Base-by-base conservation (phyloP, 2,797 vertebrate genomes). In the Platyrinchus mystaceus region DNA sequence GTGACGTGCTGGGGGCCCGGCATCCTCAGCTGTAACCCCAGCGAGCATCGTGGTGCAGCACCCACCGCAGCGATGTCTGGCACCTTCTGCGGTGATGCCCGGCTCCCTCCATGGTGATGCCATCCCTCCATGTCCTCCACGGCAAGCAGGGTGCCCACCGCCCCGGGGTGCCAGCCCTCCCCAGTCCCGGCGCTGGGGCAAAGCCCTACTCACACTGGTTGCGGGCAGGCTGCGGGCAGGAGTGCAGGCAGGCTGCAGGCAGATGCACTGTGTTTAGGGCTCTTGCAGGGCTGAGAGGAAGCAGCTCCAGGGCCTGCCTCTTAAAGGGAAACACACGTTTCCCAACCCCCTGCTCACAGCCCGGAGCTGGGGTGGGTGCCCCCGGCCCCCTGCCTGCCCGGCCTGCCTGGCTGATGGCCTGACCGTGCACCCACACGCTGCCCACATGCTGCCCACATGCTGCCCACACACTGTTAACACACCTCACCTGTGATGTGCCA, bases 281-380 rank as follows among this genome's bases (percentile, higher is more conserved):
- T 97, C 90, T 84, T 46, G 50, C 96, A 94, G 21, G 81, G 90
- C 95, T 80, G 84, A 97, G 94, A 96, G 97, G 96, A 97, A 97
- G 88, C 95, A 34, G 93, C 88, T 87, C 88, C 90, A 75, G 66
- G 94, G 84, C 97, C 97, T 91, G 96, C 98, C 97, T 96, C 98
- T 98, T 98, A 98, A 98, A 98, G 98, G 96, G 95, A 96, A 96
- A 98, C 91, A 89, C 92, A 83, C 94, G 87, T 94, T 96, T 97
- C 91, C 93, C 93, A 84, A 80, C 80, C 89, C 84, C 90, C 68
- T 84, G 74, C 87, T 84, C 46, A 2, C 82, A 75, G 86, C 43
- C 73, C 9, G 14, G 52, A 90, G 88, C 50, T 62, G 85, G 80
- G 74, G 63, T 93, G 84, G 77, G 84, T 90, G 87, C 36, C 96